These are phyloP conservation scores for Holacanthus passer DNA, from an alignment of 2,113 vertebrate genomes.

Conservation along the genomic window DNA sequence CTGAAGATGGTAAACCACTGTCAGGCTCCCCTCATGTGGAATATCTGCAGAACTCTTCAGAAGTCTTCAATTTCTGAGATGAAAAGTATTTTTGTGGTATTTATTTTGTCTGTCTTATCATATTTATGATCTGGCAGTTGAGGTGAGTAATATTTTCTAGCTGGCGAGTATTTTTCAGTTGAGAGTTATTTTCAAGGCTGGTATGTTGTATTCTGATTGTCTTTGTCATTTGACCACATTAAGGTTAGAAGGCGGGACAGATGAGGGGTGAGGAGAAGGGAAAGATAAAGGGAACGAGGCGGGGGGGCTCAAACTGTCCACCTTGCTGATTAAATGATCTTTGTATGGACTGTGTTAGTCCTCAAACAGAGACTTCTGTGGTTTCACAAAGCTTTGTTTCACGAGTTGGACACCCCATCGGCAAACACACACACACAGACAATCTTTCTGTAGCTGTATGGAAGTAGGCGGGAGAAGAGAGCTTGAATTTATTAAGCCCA, in stretches of 20 bases:
- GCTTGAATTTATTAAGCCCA: conserved; percentile 76
- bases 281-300: too few species aligned
- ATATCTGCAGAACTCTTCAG: neutral
- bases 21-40: neutral
- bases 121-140: neutral
- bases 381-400: conserved; percentile 28
- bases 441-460: conserved; percentile 20
- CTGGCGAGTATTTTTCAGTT: neutral
- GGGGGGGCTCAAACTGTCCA: conserved; percentile 13
- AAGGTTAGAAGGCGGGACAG: neutral
- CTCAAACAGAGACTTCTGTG: conserved; percentile 27
- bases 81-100: neutral
- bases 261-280: too few species aligned
- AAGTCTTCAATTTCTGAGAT: neutral
- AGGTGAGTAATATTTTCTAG: neutral
- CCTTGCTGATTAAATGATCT: conserved; percentile 31
- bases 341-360: neutral
- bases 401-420: conserved; percentile 12
- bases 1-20: neutral
- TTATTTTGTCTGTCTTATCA: conserved; percentile 1
- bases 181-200: neutral
- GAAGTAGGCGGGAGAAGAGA: conserved; percentile 57
- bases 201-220: neutral
- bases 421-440: conserved; percentile 12
- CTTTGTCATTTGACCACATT: conserved; percentile 4